Evolutionary conservation across 2,888 invertebrate genomes (phyloP).

Genomic region (Caenorhabditis japonica): DNA sequence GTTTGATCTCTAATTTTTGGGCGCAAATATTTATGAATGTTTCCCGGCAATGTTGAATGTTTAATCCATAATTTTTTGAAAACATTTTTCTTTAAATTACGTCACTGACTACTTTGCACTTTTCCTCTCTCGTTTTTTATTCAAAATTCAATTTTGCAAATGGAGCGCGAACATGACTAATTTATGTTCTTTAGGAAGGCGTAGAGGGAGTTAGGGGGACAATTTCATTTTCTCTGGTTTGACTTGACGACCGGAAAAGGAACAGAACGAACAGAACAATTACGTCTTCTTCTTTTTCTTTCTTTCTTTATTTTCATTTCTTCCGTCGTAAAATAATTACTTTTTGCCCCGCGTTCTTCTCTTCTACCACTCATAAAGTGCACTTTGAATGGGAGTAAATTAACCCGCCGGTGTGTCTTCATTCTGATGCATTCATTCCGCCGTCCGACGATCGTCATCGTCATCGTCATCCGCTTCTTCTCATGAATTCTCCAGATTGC

Average conservation of each 20-base stretch:
- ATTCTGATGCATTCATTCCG: slow-evolving; percentile 4
- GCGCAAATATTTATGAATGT: too few species aligned
- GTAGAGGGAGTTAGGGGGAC: slow-evolving; percentile 9
- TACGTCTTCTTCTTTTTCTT: too few species aligned
- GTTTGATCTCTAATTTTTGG: too few species aligned
- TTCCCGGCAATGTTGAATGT: too few species aligned
- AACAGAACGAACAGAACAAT: too few species aligned
- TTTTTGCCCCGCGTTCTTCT: slow-evolving; percentile 5
- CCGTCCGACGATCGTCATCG: slow-evolving; percentile 10
- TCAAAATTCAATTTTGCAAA: slow-evolving; percentile 32
- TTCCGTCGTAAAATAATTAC: slow-evolving; percentile 47
- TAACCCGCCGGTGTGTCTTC: slow-evolving; percentile 22
- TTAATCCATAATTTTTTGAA: too few species aligned
- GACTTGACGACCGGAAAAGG: too few species aligned
- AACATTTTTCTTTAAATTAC: too few species aligned
- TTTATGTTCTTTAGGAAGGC: slow-evolving; percentile 27
- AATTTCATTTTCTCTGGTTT: slow-evolving; percentile 13
- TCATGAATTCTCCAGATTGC: slow-evolving; percentile 9
- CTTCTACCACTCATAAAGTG: slow-evolving; percentile 39
- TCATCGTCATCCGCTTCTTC: background rate
- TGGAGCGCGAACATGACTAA: slow-evolving; percentile 22
- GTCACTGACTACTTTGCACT: background rate
- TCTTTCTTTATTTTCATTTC: slow-evolving; percentile 15
- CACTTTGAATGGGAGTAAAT: slow-evolving; percentile 49
- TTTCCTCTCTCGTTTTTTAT: background rate